phyloP scores from a whole-genome alignment of 2,113 vertebrate species.

The Hydrochoerus hydrochaeris region DNA sequence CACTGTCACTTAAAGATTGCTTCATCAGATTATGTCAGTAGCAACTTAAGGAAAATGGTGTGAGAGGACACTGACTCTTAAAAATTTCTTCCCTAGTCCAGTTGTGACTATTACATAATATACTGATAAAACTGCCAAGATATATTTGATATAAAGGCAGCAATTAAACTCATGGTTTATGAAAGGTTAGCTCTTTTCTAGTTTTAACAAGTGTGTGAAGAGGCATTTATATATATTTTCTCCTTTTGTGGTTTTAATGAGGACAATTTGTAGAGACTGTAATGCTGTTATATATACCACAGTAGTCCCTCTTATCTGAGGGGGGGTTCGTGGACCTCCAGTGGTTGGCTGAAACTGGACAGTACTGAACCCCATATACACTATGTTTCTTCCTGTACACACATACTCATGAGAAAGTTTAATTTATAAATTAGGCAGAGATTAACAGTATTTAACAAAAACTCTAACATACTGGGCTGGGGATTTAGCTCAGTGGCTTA shows the following conservation, averaged over 20 bases:
- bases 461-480: neutral
- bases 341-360: neutral
- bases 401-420: neutral
- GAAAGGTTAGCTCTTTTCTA: neutral
- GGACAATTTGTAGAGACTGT: conserved; percentile 30
- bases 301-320: neutral
- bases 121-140: conserved; percentile 46
- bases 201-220: conserved; percentile 37
- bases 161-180: conserved; percentile 59
- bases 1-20: neutral
- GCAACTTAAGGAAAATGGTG: conserved; percentile 34
- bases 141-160: conserved; percentile 36
- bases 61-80: neutral
- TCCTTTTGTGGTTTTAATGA: conserved; percentile 58
- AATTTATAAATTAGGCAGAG: conserved; percentile 27
- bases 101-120: conserved; percentile 27
- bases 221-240: neutral
- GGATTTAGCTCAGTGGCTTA: too few relatives aligned
- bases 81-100: neutral
- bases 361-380: neutral
- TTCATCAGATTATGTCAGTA: neutral
- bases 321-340: neutral
- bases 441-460: neutral
- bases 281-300: neutral
- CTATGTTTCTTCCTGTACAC: neutral